Base-by-base conservation (phyloP, 92 coral and sea anemone species). In the Parazoanthus swiftii region DNA sequence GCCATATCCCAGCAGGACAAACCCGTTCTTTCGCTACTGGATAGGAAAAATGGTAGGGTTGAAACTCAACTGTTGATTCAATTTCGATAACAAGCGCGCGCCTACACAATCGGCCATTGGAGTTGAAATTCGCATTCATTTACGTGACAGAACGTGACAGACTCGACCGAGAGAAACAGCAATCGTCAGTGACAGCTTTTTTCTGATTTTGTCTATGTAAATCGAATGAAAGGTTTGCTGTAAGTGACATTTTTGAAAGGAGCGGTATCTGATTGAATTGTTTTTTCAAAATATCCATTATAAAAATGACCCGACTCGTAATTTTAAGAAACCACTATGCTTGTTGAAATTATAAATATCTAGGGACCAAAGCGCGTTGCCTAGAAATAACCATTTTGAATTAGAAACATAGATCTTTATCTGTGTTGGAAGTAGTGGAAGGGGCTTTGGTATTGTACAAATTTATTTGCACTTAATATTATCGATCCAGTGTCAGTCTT, bases 1-100 rank as follows among this genome's bases (percentile, higher is more conserved):
- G 1, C 87, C 79, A 13, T 72, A 70, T 84, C 87, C 87, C 68
- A 46, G 87, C 77, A 70, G 79, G 66, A 44, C 78, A 25, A 84
- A 84, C 39, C 87, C 87, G 68, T 70, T 43, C 54, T 84, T 84
- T 84, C 87, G 87, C 66, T 84, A 71, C 66, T 84, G 87, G 87
- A 84, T 84, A 70, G 87, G 87, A 72, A 84, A 84, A 84, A 84
- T 84, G 87, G 87, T 84, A 84, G 46, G 87, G 16, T 71, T 70
- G 79, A 39, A 83, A 76, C 44, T 70, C 87, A 71, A 44, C 77
- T 39, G 78, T 84, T 84, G 77, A 72, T 70, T 71, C 63, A 44
- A 44, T 43, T 44, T 84, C 72, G 79, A 48, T 84, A 84, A 71
- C 44, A 39, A 50, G 68, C 68, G 68, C 66, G 77, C 77, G 77